phyloP scores from a whole-genome alignment of 2,113 vertebrate genomes.

The Austrofundulus limnaeus region DNA sequence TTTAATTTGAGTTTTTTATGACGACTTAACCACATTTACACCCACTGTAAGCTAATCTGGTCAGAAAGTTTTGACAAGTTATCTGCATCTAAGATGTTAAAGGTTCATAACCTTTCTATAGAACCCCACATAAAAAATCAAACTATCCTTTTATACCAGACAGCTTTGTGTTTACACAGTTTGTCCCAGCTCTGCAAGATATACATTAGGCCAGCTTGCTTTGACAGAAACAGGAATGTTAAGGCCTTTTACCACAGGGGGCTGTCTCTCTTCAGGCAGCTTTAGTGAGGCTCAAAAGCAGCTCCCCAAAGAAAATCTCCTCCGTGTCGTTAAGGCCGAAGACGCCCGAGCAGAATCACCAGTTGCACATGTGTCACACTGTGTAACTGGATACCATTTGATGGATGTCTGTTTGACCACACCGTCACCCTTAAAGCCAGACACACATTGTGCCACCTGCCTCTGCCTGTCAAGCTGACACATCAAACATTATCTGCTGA shows the following conservation, averaged over 20 bases:
- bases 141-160: not conserved
- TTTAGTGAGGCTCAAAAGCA: conserved; percentile 27
- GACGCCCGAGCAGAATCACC: conserved; percentile 37
- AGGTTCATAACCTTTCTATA: no score
- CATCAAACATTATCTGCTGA: conserved; percentile 43
- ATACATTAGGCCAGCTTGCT: conserved; percentile 41
- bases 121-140: no score
- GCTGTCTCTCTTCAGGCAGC: conserved; percentile 6
- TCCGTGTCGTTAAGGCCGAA: conserved; percentile 21
- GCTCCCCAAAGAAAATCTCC: conserved; percentile 41
- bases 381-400: conserved; percentile 57
- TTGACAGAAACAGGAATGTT: conserved; percentile 63
- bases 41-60: no score
- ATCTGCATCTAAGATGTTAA: no score
- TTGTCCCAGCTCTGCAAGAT: conserved; percentile 25
- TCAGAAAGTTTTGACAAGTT: no score
- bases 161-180: conserved; percentile 21
- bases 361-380: conserved; percentile 50
- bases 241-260: conserved; percentile 32
- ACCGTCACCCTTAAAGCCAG: conserved; percentile 53
- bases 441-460: conserved; percentile 61
- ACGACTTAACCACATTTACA: no score
- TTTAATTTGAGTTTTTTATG: no score
- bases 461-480: conserved; percentile 55
- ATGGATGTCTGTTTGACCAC: conserved; percentile 50